Evolutionary conservation across 2,888 invertebrate genomes (phyloP).

Genomic region (Hydriomena furcata): DNA sequence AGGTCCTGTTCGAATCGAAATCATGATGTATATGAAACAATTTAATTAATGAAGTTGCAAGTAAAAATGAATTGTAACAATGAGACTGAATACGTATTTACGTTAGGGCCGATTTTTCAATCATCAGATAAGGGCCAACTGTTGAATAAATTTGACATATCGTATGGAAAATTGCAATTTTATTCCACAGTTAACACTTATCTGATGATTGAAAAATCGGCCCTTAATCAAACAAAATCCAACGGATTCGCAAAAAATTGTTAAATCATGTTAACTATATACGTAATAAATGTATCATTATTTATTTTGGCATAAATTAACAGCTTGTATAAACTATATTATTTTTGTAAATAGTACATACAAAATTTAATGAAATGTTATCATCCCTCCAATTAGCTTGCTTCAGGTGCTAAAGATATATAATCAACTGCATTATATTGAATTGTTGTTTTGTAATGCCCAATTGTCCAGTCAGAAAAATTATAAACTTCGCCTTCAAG

Average conservation of each 20-base stretch:
- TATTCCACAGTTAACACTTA: no score
- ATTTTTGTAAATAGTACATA: slow-evolving; percentile 12
- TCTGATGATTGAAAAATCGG: no score
- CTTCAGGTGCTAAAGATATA: slow-evolving; percentile 57
- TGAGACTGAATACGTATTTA: slow-evolving; percentile 75
- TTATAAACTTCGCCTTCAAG: slow-evolving; percentile 22
- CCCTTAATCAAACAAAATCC: slow-evolving; percentile 44
- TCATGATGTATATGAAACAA: slow-evolving; percentile 26
- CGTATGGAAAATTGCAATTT: no score
- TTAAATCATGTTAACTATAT: slow-evolving; percentile 7
- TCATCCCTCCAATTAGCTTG: slow-evolving; percentile 65
- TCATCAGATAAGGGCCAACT: no score
- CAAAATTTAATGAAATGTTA: slow-evolving; percentile 32
- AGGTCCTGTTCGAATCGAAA: slow-evolving; percentile 29
- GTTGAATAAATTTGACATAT: no score
- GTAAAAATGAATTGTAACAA: slow-evolving; percentile 53
- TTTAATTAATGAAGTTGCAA: slow-evolving; percentile 38
- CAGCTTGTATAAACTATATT: no score
- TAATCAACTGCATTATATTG: slow-evolving; percentile 29
- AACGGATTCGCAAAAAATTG: slow-evolving; percentile 17
- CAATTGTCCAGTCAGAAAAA: slow-evolving; percentile 43
- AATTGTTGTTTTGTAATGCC: slow-evolving; percentile 39
- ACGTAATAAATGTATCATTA: no score
- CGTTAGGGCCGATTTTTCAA: no score
- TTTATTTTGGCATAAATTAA: no score